phyloP scores from a whole-genome alignment of 1,140 invertebrate genomes.

The Aphidius ervi region DNA sequence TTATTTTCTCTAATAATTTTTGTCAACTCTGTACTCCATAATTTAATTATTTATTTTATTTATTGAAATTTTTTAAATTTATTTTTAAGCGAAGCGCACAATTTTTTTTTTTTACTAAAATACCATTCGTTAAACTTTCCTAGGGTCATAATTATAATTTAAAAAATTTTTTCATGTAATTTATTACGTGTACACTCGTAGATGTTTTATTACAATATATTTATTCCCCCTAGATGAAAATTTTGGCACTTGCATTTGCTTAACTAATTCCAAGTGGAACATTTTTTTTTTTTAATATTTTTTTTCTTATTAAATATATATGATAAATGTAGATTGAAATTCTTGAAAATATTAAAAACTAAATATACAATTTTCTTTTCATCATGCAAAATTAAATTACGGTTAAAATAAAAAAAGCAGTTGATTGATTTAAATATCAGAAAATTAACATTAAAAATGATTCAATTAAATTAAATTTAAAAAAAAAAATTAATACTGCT shows the following conservation, averaged over 20 bases:
- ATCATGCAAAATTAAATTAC: constrained; percentile 8
- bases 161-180: not conserved
- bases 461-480: constrained; percentile 1
- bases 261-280: constrained; percentile 13
- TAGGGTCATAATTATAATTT: too few relatives aligned
- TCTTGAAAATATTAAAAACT: constrained; percentile 21
- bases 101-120: not conserved
- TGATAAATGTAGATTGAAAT: constrained; percentile 15
- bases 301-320: not conserved
- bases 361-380: constrained; percentile 18
- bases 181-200: not conserved
- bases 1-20: too few relatives aligned
- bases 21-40: too few relatives aligned
- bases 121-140: not conserved
- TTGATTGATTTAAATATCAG: not conserved
- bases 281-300: not conserved
- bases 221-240: constrained; percentile 8
- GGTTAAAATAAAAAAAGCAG: not conserved
- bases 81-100: constrained; percentile 10
- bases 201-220: not conserved
- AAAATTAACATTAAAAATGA: constrained; percentile 7
- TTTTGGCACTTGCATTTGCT: constrained; percentile 20
- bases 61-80: not conserved
- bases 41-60: not conserved
- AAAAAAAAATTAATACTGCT: not conserved